Percentiles rank a stretch among this genome's conserved stretches.
phyloP scores from a whole-genome alignment of 2,113 vertebrate species.

The Pseudopipra pipra region DNA sequence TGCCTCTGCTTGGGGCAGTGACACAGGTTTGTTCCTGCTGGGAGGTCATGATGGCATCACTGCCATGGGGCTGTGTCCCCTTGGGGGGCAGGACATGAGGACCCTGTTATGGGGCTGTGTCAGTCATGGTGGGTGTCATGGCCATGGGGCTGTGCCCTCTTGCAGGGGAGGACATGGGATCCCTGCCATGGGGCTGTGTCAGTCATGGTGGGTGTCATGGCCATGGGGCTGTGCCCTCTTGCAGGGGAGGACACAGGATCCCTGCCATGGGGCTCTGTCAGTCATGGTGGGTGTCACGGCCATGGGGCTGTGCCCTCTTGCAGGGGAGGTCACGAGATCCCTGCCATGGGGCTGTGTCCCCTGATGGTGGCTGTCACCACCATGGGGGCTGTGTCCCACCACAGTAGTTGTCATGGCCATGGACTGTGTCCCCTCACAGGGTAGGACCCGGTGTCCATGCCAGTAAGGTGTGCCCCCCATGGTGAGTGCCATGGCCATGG shows the following conservation, averaged over 20 bases:
- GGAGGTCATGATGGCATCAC: not conserved
- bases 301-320: not conserved
- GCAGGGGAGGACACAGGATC: too few relatives aligned
- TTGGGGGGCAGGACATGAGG: fast-evolving
- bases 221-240: not conserved
- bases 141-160: not conserved
- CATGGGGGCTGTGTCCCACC: not conserved
- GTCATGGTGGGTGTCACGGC: too few relatives aligned
- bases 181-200: too few relatives aligned
- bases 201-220: too few relatives aligned
- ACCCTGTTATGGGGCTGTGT: not conserved
- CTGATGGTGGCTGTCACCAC: too few relatives aligned
- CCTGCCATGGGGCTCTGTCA: too few relatives aligned
- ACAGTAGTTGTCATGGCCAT: too few relatives aligned
- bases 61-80: not conserved
- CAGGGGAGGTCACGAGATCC: fast-evolving
- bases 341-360: too few relatives aligned
- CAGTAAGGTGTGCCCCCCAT: too few relatives aligned
- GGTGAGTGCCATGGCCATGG: not conserved
- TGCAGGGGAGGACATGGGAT: fast-evolving
- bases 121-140: too few relatives aligned
- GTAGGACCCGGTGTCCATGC: fast-evolving
- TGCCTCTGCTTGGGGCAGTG: fast-evolving
- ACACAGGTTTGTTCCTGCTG: not conserved
- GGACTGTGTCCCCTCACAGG: too few relatives aligned